These are phyloP conservation scores for Aplocera efformata DNA, from an alignment of 2,888 invertebrate species.

Conservation along the genomic window DNA sequence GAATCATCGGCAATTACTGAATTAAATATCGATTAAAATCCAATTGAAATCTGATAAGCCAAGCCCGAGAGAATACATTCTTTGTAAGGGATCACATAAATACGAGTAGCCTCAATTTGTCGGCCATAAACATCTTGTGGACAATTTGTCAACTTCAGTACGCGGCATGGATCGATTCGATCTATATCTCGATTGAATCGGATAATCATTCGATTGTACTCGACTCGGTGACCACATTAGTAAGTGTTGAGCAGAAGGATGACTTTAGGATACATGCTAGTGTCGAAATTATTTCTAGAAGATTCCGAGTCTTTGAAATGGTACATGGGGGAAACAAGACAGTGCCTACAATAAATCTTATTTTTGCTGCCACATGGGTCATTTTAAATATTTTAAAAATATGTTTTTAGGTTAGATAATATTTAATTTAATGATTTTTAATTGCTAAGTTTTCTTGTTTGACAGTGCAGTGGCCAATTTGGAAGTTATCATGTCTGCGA, in stretches of 20 bases:
- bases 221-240: constrained; percentile 23
- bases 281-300: too few species aligned
- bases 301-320: too few species aligned
- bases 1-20: constrained; percentile 17
- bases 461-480: too few species aligned
- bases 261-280: constrained; percentile 8
- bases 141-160: constrained; percentile 74
- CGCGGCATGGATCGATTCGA: constrained; percentile 62
- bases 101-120: constrained; percentile 70
- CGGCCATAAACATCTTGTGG: constrained; percentile 58
- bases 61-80: constrained; percentile 36
- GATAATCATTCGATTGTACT: constrained; percentile 57
- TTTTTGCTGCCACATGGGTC: too few species aligned
- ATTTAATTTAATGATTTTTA: too few species aligned
- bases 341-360: too few species aligned
- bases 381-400: too few species aligned
- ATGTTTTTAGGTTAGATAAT: too few species aligned
- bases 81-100: constrained; percentile 46
- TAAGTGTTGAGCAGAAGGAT: neutral
- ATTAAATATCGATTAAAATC: constrained; percentile 37
- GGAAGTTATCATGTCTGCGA: too few species aligned
- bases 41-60: constrained; percentile 42
- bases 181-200: constrained; percentile 64
- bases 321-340: too few species aligned
- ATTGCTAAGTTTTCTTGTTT: too few species aligned